Evolutionary conservation across 2,797 vertebrate genomes (phyloP).

Genomic region (Trematomus bernacchii): DNA sequence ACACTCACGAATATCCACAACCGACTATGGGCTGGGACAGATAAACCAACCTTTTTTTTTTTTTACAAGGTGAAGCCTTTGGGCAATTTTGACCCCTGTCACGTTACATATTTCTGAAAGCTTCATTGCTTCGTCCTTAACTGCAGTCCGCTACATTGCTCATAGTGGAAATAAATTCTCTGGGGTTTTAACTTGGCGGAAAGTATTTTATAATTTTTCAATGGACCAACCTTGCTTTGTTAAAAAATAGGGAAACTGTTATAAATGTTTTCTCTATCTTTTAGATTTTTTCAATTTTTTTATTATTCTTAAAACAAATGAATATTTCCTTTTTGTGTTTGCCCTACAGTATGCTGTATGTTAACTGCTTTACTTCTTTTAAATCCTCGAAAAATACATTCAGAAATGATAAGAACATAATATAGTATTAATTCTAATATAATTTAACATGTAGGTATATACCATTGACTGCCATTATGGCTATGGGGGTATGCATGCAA

Average conservation of each 20-base stretch:
- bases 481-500: no score
- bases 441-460: no score
- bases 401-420: background rate
- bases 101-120: constrained; percentile 64
- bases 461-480: no score
- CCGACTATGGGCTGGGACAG: constrained; percentile 1
- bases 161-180: constrained; percentile 39
- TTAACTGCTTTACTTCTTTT: no score
- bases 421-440: background rate
- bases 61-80: constrained; percentile 57
- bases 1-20: constrained; percentile 20
- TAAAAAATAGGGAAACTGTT: constrained; percentile 3
- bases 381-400: background rate
- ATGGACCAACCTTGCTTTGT: constrained; percentile 18
- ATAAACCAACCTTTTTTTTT: constrained; percentile 31
- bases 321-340: no score
- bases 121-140: constrained; percentile 43
- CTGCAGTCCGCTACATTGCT: constrained; percentile 18
- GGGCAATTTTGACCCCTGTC: constrained; percentile 59
- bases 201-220: constrained; percentile 46
- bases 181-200: constrained; percentile 43
- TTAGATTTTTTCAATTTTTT: no score
- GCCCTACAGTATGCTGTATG: no score
- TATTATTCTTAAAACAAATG: no score
- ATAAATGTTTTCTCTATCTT: background rate